Evolutionary conservation across 1,140 invertebrate species (phyloP).

Genomic region (Drosophila nasuta): DNA sequence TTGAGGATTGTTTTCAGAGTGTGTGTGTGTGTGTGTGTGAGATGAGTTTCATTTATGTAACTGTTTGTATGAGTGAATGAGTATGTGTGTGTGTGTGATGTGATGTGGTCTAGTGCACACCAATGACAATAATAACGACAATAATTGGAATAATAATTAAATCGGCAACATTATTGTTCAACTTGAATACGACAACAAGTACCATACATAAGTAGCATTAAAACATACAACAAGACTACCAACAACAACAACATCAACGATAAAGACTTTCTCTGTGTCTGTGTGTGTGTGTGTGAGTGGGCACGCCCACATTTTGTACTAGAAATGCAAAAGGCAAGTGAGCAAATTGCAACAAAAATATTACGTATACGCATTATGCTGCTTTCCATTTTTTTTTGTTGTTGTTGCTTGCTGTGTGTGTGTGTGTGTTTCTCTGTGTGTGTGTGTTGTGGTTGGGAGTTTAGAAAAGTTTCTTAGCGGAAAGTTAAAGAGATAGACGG

Average conservation of each 20-base stretch:
- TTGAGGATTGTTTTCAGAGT: constrained; percentile 23
- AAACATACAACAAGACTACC: constrained; percentile 69
- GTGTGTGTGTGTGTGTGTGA: constrained; percentile 14
- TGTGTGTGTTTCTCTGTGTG: no score
- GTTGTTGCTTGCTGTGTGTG: no score
- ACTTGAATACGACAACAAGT: constrained; percentile 71
- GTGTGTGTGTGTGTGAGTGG: constrained; percentile 17
- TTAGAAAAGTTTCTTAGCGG: constrained; percentile 45
- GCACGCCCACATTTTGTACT: constrained; percentile 26
- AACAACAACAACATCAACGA: constrained; percentile 55
- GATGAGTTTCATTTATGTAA: no score
- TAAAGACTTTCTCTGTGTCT: constrained; percentile 23
- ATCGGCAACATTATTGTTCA: constrained; percentile 69
- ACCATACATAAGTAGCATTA: constrained; percentile 58
- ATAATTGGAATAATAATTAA: constrained; percentile 46
- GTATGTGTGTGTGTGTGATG: constrained; percentile 36
- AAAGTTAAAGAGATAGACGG: constrained; percentile 26
- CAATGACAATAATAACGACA: constrained; percentile 73
- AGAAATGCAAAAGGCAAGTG: constrained; percentile 52
- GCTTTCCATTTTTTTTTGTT: not conserved
- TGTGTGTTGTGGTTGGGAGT: constrained; percentile 23
- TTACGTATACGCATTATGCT: constrained; percentile 7
- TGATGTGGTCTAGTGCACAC: constrained; percentile 71
- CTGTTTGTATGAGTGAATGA: constrained; percentile 3
- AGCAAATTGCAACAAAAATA: constrained; percentile 50